Evolutionary conservation across 2,888 invertebrate species (phyloP), one percentile per base, ranked within the genome.

Genomic region (Ephialtes manifestator): DNA sequence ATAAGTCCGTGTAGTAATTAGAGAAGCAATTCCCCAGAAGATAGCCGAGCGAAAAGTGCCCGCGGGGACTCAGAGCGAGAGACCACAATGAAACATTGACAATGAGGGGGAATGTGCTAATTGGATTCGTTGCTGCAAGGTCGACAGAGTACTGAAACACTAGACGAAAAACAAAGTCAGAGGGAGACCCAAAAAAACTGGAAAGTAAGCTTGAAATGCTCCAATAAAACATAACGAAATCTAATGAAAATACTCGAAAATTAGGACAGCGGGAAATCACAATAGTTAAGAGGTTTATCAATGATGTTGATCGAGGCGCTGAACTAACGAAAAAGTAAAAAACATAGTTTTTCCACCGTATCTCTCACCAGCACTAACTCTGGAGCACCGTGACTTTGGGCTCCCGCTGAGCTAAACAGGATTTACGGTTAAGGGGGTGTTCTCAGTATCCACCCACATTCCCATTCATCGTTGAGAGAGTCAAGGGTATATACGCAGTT

Each of bases 1-100:
- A 90, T 84, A 85, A 89, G 87, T 89, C 87, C 87, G 83, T 87
- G 77, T 86, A 84, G 84, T 88, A 90, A 90, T 89, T 90, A 88
- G 87, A 78, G 85, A 88, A 88, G 89, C 84, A 84, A 84, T 83
- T 82, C 80, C 71, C 82, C 70, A 75, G 84, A 79, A 84, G 86
- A 84, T 77, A 74, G 75, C 67, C 63, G 58, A 53, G 43, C 53
- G 71, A 81, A 84, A 82, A 84, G 46, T 78, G 63, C 75, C 78
- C 74, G 15, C 53, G 63, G 74, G 70, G 70, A 78, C 58, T 81
- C 35, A 11, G 58, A 39, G 51, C 58, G 58, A 72, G 58, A 75
- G 46, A 76, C 85, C 76, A 77, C 82, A 84, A 78, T 86, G 72
- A 68, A 78, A 75, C 77, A 79, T 77, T 76, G 86, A 84, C 80